These are phyloP conservation scores for Euleptes europaea DNA, from an alignment of 2,113 vertebrate species.

Conservation along the genomic window DNA sequence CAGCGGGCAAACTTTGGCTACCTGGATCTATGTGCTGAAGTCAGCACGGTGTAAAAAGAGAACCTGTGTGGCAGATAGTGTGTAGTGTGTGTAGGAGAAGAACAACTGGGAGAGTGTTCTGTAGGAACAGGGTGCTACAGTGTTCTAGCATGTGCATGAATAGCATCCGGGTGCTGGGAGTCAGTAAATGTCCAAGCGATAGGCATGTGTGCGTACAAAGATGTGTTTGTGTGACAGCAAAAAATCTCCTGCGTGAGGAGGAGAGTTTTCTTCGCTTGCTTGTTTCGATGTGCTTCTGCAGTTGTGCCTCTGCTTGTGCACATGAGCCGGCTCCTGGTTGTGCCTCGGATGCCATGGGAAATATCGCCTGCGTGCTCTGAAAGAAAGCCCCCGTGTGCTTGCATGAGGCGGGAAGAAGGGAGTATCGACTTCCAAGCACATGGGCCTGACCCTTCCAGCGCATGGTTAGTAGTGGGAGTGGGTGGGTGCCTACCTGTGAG, in stretches of 20 bases:
- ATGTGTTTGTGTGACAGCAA: too few relatives aligned
- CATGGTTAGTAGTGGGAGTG: neutral
- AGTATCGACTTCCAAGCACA: too few relatives aligned
- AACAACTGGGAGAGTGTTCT: neutral
- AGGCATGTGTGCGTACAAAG: neutral
- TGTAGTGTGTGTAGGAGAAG: neutral
- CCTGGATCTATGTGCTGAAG: neutral
- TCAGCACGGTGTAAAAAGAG: neutral
- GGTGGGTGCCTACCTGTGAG: neutral
- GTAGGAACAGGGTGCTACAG: neutral
- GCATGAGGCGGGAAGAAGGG: neutral
- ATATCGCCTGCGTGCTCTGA: too few relatives aligned
- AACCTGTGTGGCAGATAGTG: too few relatives aligned
- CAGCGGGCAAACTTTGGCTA: neutral
- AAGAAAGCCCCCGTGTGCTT: neutral
- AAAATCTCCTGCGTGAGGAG: too few relatives aligned
- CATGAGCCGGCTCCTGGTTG: neutral
- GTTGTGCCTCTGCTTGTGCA: neutral
- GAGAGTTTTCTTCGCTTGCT: too few relatives aligned
- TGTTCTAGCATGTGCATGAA: neutral
- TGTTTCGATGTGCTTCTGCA: too few relatives aligned
- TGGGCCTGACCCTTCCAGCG: too few relatives aligned
- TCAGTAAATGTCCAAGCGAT: neutral
- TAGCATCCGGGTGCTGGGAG: too few relatives aligned
- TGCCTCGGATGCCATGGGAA: neutral